Conservation (phyloP, 2,888 invertebrate genomes). For the Trichogramma dendrolimi region DNA sequence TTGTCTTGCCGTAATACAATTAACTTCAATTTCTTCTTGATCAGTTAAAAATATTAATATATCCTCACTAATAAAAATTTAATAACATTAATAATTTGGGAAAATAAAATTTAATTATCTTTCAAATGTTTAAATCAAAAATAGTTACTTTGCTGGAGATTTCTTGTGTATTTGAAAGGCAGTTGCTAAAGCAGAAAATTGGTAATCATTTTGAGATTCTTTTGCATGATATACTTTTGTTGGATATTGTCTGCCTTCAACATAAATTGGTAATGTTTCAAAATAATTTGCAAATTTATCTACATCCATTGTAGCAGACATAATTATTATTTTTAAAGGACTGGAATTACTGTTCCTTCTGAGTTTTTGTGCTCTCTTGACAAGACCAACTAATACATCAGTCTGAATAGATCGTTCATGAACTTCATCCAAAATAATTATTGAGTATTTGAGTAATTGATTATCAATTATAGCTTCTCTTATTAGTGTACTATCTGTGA, state of each 20-base stretch:
- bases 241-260: slow-evolving; percentile 84
- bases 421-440: slow-evolving; percentile 88
- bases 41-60: slow-evolving; percentile 92
- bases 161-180: slow-evolving; percentile 84
- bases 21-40: slow-evolving; percentile 93
- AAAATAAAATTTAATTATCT: neutral
- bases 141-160: slow-evolving; percentile 71
- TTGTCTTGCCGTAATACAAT: slow-evolving; percentile 69
- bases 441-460: slow-evolving; percentile 70
- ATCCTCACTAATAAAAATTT: slow-evolving; percentile 67
- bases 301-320: slow-evolving; percentile 96
- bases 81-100: slow-evolving; percentile 6
- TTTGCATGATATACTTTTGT: slow-evolving; percentile 71
- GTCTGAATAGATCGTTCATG: slow-evolving; percentile 93
- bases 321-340: slow-evolving; percentile 75
- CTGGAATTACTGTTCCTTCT: slow-evolving; percentile 60
- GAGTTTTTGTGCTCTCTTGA: slow-evolving; percentile 78
- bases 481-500: slow-evolving; percentile 92
- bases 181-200: slow-evolving; percentile 76
- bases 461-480: slow-evolving; percentile 83
- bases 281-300: slow-evolving; percentile 90
- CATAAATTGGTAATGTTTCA: slow-evolving; percentile 76
- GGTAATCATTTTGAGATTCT: slow-evolving; percentile 76
- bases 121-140: neutral
- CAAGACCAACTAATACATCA: slow-evolving; percentile 89